Conservation (phyloP, 2,797 vertebrate genomes). For the Eleutherodactylus coqui region DNA sequence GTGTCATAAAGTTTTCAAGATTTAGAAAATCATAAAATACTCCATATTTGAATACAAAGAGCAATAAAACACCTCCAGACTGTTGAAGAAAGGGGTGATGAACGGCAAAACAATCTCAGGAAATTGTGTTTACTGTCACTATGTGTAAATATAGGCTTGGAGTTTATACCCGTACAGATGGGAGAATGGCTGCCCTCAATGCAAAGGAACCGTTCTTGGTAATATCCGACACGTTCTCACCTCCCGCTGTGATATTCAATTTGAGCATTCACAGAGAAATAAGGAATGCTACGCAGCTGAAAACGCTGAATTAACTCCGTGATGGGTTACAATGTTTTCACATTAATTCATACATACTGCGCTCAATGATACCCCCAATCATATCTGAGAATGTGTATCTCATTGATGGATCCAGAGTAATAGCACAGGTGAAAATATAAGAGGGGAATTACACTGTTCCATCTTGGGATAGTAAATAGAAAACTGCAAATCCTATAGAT, state of each 20-base stretch:
- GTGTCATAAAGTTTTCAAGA: neutral
- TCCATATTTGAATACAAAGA: neutral
- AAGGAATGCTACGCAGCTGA: neutral
- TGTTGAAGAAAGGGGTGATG: neutral
- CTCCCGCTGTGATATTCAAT: conserved; percentile 30
- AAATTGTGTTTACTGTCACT: neutral
- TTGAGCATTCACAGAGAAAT: neutral
- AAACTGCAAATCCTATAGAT: neutral
- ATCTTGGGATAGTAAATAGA: neutral
- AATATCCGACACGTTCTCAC: neutral
- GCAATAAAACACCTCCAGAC: conserved; percentile 13
- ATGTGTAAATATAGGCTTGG: neutral
- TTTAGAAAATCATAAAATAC: neutral
- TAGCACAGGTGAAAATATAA: neutral
- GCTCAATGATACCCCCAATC: neutral
- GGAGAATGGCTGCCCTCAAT: neutral
- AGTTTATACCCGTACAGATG: too few species aligned
- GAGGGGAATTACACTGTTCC: neutral
- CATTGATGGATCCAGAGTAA: neutral
- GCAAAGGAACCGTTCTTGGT: neutral
- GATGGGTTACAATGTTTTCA: conserved; percentile 9
- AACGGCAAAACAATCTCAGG: neutral
- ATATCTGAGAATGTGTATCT: neutral
- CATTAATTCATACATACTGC: neutral
- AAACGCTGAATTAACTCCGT: conserved; percentile 25